These are phyloP conservation scores for Plebejus argus DNA, from an alignment of 2,888 invertebrate genomes.

Conservation along the genomic window DNA sequence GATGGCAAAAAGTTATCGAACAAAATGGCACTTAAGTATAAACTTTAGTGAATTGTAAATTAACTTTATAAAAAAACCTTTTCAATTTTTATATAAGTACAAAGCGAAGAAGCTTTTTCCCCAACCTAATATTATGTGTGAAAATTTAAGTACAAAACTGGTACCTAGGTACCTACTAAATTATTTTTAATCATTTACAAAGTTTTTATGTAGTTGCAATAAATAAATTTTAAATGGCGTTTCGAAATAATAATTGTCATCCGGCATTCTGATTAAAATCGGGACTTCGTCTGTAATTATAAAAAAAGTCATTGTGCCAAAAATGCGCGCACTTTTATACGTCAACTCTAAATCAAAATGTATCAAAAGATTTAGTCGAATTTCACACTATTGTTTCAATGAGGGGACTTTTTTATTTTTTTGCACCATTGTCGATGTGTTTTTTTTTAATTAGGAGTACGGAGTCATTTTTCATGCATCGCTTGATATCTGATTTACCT, in stretches of 20 bases:
- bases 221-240: slow-evolving; percentile 23
- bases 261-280: slow-evolving; percentile 57
- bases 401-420: slow-evolving; percentile 66
- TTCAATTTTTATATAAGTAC: no score
- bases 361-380: slow-evolving; percentile 70
- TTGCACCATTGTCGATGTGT: slow-evolving; percentile 66
- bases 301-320: slow-evolving; percentile 53
- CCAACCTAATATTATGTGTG: no score
- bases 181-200: background rate
- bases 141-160: background rate
- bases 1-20: no score
- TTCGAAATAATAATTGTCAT: slow-evolving; percentile 43
- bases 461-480: slow-evolving; percentile 81
- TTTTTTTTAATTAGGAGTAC: slow-evolving; percentile 74
- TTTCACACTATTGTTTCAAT: slow-evolving; percentile 72
- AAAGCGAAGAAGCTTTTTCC: no score
- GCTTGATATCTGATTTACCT: slow-evolving; percentile 77
- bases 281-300: slow-evolving; percentile 44
- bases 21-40: no score
- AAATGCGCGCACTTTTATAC: slow-evolving; percentile 55
- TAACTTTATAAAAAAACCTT: no score
- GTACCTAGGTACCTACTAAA: background rate
- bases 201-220: background rate
- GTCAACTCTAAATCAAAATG: slow-evolving; percentile 69
- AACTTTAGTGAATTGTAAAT: no score